Evolutionary conservation across 2,113 vertebrate genomes (phyloP).

Genomic region (Empidonax traillii): DNA sequence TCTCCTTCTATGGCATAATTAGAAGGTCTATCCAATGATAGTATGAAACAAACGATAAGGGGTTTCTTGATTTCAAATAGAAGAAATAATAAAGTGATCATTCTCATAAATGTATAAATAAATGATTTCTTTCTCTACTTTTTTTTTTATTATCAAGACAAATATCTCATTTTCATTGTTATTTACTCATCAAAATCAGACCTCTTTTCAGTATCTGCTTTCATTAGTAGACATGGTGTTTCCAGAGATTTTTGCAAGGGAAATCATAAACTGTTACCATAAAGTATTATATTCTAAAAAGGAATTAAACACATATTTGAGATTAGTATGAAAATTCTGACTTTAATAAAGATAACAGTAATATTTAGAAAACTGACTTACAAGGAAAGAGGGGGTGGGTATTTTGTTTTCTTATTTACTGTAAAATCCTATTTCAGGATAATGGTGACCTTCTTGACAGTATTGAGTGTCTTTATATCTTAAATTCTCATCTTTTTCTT

Average conservation of each 20-base stretch:
- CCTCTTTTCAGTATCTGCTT: not conserved
- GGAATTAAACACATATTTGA: not conserved
- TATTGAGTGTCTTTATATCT: not conserved
- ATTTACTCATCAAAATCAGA: not conserved
- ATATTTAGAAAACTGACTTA: not conserved
- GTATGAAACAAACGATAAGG: not conserved
- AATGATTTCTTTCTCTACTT: not conserved
- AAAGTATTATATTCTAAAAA: not conserved
- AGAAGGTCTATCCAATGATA: not conserved
- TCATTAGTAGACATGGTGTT: not conserved
- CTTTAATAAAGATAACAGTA: not conserved
- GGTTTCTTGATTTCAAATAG: not conserved
- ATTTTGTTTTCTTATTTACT: not conserved
- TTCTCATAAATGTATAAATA: not conserved
- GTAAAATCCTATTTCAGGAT: not conserved
- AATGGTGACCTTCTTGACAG: not conserved
- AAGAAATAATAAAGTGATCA: not conserved
- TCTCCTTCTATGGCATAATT: not conserved
- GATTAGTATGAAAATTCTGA: not conserved
- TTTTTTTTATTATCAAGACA: not conserved
- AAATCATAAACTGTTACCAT: not conserved
- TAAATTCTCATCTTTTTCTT: not conserved
- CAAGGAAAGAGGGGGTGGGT: fast-evolving
- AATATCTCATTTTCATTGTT: not conserved
- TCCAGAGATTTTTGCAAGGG: not conserved